These are phyloP conservation scores for Smutsia gigantea DNA, from an alignment of 2,797 vertebrate species.

Conservation along the genomic window DNA sequence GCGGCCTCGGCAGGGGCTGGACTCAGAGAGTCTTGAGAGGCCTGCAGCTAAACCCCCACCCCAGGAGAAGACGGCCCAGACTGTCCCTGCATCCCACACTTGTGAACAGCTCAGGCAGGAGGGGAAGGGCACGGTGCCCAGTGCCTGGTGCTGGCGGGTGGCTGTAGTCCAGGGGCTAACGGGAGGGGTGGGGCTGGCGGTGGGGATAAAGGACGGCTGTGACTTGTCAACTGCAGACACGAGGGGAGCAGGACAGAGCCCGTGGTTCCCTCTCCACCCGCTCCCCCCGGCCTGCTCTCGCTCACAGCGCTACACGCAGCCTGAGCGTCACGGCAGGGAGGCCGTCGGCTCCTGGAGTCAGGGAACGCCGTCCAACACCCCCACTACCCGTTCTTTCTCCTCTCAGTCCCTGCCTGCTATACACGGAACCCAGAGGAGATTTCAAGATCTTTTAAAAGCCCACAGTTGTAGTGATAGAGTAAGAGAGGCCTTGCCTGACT, in stretches of 20 bases:
- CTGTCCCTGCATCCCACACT: neutral
- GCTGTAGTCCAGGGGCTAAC: neutral
- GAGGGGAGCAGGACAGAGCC: neutral
- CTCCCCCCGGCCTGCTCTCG: fast-evolving
- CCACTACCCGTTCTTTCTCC: neutral
- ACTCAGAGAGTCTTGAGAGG: neutral
- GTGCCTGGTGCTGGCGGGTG: neutral
- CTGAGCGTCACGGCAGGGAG: fast-evolving
- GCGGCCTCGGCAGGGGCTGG: neutral
- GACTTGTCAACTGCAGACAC: neutral
- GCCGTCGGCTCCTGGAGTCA: neutral
- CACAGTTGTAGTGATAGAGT: neutral
- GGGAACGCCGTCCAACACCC: neutral
- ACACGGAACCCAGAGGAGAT: neutral
- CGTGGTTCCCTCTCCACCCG: neutral
- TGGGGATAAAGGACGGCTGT: neutral
- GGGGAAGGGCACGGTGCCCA: neutral
- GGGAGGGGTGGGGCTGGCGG: fast-evolving
- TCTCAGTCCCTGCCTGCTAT: too few species aligned
- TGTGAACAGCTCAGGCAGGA: neutral
- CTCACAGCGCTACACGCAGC: neutral
- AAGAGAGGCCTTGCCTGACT: neutral
- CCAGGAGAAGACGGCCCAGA: neutral
- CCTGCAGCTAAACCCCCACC: neutral
- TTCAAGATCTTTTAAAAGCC: neutral